These are phyloP conservation scores for Rhingia rostrata DNA, from an alignment of 2,888 invertebrate species.

Conservation along the genomic window DNA sequence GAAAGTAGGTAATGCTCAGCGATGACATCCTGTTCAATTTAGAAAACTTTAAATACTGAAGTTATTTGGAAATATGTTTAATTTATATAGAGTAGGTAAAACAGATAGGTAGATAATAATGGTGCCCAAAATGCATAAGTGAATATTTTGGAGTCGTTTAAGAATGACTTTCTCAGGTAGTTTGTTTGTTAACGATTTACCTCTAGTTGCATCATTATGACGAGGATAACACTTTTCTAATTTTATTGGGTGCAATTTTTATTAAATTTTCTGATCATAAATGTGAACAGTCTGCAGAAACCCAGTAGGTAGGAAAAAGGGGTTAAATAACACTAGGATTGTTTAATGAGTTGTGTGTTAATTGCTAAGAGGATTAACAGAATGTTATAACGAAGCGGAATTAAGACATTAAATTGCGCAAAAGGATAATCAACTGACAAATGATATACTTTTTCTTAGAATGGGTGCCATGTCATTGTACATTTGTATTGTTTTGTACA, in stretches of 20 bases:
- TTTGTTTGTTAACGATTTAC: no score
- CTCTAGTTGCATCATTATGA: no score
- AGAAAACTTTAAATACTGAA: not conserved
- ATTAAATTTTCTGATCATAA: not conserved
- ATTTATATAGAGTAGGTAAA: no score
- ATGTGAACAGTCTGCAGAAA: not conserved
- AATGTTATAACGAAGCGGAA: not conserved
- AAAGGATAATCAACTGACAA: no score
- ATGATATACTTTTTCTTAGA: not conserved
- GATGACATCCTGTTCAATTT: not conserved
- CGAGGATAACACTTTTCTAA: not conserved
- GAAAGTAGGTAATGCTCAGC: not conserved
- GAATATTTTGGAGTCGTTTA: no score
- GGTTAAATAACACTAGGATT: conserved; percentile 12
- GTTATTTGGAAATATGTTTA: no score
- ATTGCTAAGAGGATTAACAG: conserved; percentile 21
- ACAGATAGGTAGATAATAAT: no score
- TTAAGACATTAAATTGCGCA: no score
- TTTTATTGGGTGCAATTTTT: not conserved
- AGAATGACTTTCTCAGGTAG: no score
- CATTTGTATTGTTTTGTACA: no score
- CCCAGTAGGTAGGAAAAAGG: conserved; percentile 2
- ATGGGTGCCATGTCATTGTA: conserved; percentile 10
- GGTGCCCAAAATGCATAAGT: no score
- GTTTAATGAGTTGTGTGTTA: conserved; percentile 30